These are phyloP conservation scores for Leucophenga montana DNA, from an alignment of 2,888 invertebrate species.

Conservation along the genomic window DNA sequence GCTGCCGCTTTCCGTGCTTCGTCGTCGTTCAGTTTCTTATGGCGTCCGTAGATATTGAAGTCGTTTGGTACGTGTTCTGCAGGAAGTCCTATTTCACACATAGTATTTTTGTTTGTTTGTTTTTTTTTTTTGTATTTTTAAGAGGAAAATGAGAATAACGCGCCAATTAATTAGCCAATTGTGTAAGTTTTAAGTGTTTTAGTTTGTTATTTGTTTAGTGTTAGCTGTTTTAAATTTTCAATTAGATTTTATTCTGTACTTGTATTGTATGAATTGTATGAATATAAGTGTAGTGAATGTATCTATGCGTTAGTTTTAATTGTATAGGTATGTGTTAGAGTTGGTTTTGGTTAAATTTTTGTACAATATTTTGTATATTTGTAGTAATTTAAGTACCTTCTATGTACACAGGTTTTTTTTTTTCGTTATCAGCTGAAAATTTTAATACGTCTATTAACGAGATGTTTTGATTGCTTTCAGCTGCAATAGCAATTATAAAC, in stretches of 20 bases:
- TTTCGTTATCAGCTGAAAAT: too few relatives aligned
- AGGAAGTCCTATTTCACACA: conserved; percentile 38
- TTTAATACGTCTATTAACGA: too few relatives aligned
- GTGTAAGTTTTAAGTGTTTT: background rate
- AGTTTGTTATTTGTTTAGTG: background rate
- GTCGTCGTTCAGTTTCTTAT: conserved; percentile 67
- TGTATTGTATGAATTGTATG: conserved; percentile 10
- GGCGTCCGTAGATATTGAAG: conserved; percentile 70
- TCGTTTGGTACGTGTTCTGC: conserved; percentile 55
- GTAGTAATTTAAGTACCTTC: too few relatives aligned
- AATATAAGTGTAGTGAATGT: background rate
- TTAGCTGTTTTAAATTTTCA: conserved; percentile 27
- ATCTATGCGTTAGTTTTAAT: background rate
- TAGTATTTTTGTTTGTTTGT: conserved; percentile 35
- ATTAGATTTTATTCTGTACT: conserved; percentile 38
- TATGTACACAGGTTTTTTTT: too few relatives aligned
- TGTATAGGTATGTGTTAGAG: too few relatives aligned
- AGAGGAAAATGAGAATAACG: background rate
- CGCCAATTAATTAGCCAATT: conserved; percentile 5
- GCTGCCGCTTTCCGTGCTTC: conserved; percentile 68
- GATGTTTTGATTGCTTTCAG: too few relatives aligned
- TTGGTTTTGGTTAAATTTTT: background rate
- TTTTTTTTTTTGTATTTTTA: conserved; percentile 17
- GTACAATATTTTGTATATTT: background rate
- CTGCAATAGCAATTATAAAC: too few relatives aligned